These are phyloP conservation scores for Tachypleus tridentatus DNA, from an alignment of 1,140 invertebrate species.

Conservation along the genomic window DNA sequence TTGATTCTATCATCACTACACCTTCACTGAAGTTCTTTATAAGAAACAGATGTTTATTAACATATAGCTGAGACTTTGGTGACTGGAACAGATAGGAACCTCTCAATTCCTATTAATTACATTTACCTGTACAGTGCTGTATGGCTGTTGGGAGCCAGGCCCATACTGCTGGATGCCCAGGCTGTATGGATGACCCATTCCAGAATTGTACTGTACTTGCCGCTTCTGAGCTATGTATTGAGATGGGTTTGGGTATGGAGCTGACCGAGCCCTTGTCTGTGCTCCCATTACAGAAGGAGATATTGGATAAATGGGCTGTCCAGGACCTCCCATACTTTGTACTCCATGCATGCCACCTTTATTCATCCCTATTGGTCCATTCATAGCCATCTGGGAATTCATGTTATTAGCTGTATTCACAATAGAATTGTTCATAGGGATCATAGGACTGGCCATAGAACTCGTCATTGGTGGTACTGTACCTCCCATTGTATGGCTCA, in stretches of 20 bases:
- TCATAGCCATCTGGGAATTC: conserved; percentile 24
- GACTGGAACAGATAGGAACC: too few relatives aligned
- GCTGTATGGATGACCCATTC: conserved; percentile 12
- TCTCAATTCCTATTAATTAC: not conserved
- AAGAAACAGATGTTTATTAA: too few relatives aligned
- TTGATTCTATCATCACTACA: too few relatives aligned
- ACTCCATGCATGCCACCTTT: not conserved
- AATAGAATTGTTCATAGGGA: conserved; percentile 13
- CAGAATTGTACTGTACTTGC: conserved; percentile 17
- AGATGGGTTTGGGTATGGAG: conserved; percentile 62
- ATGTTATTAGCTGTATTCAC: conserved; percentile 18
- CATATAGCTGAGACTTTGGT: too few relatives aligned
- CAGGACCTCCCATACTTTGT: too few relatives aligned
- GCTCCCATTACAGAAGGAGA: conserved; percentile 9
- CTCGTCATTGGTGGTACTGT: conserved; percentile 18
- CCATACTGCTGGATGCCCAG: conserved; percentile 30
- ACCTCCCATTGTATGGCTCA: conserved; percentile 17
- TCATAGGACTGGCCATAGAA: conserved; percentile 9
- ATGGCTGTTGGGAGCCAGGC: conserved; percentile 25
- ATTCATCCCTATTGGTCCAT: conserved; percentile 23
- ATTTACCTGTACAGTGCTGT: conserved; percentile 37
- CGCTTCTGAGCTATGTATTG: conserved; percentile 72
- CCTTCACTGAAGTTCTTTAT: too few relatives aligned
- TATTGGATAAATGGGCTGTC: conserved; percentile 22
- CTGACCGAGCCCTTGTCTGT: conserved; percentile 45